A percentile compares a stretch with the other conserved stretches of the same genome.
Evolutionary conservation across 2,797 vertebrate genomes (phyloP).

Genomic region (Cheirogaleus major): DNA sequence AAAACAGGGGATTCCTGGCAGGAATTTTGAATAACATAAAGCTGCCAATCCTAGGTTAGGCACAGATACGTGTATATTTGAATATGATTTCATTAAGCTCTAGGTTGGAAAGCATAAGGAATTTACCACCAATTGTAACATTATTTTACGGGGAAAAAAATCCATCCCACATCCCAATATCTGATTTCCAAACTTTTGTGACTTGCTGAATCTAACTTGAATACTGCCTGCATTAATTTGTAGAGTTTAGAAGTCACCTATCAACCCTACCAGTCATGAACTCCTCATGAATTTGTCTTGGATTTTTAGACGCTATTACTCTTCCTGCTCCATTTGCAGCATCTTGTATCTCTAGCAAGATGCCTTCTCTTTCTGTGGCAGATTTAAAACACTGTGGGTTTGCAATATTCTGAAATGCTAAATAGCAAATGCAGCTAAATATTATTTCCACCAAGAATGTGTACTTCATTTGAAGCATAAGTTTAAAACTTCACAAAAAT

Average conservation of each 20-base stretch:
- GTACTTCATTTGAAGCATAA: constrained; percentile 64
- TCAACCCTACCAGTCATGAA: not conserved
- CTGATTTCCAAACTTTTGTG: not conserved
- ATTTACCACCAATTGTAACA: not conserved
- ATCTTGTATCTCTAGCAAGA: not conserved
- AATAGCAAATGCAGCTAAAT: constrained; percentile 22
- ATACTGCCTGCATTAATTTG: not conserved
- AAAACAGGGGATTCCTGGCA: not conserved
- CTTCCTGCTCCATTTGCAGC: not conserved
- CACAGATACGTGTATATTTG: not conserved
- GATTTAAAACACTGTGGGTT: constrained; percentile 24
- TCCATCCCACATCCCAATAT: not conserved
- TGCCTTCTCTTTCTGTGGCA: not conserved
- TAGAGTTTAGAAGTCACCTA: not conserved
- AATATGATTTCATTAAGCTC: not conserved
- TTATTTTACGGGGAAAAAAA: not conserved
- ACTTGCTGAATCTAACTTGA: not conserved
- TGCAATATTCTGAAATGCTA: constrained; percentile 37
- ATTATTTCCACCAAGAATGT: not conserved
- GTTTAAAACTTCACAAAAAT: constrained; percentile 57
- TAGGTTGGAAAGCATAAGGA: not conserved
- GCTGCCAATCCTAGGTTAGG: not conserved
- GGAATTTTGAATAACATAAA: not conserved
- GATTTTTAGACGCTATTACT: not conserved
- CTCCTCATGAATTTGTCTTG: not conserved